These are phyloP conservation scores for Aphrophora alni DNA, from an alignment of 2,888 invertebrate species.

Conservation along the genomic window DNA sequence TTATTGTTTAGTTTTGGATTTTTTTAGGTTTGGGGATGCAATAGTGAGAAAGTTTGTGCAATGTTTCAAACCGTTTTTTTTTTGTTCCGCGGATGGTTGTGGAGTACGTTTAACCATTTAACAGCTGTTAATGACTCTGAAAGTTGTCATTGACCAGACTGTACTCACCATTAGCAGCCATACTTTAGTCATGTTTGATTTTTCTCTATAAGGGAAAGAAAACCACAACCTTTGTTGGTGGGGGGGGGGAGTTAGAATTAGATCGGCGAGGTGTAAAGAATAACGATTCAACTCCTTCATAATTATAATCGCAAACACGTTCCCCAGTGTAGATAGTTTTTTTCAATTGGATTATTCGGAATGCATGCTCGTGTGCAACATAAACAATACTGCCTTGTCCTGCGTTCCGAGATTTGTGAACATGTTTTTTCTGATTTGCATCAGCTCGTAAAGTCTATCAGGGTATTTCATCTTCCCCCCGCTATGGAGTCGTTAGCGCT, in stretches of 20 bases:
- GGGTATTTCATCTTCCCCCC: slow-evolving; percentile 2
- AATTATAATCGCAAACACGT: slow-evolving; percentile 9
- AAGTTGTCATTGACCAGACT: neutral
- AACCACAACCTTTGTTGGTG: too few relatives aligned
- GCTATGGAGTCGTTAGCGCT: slow-evolving; percentile 9
- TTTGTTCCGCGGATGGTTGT: too few relatives aligned
- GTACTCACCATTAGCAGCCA: neutral
- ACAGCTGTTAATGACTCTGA: too few relatives aligned
- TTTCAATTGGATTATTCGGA: slow-evolving; percentile 6
- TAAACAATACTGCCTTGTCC: slow-evolving; percentile 4
- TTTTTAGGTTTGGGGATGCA: too few relatives aligned
- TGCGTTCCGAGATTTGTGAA: slow-evolving; percentile 2
- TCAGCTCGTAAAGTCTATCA: slow-evolving; percentile 2
- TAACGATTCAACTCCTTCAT: neutral
- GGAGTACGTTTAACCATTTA: too few relatives aligned
- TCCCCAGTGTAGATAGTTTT: neutral
- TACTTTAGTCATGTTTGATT: neutral
- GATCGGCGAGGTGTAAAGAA: slow-evolving; percentile 9
- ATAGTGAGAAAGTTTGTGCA: too few relatives aligned
- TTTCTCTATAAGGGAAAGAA: neutral
- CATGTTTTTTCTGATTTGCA: slow-evolving; percentile 9
- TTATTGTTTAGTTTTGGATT: too few relatives aligned
- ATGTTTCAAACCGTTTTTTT: too few relatives aligned
- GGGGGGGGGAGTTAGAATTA: neutral
- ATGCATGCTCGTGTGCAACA: neutral